Conservation (phyloP, 2,113 vertebrate genomes). For the Sinosuthora webbiana region DNA sequence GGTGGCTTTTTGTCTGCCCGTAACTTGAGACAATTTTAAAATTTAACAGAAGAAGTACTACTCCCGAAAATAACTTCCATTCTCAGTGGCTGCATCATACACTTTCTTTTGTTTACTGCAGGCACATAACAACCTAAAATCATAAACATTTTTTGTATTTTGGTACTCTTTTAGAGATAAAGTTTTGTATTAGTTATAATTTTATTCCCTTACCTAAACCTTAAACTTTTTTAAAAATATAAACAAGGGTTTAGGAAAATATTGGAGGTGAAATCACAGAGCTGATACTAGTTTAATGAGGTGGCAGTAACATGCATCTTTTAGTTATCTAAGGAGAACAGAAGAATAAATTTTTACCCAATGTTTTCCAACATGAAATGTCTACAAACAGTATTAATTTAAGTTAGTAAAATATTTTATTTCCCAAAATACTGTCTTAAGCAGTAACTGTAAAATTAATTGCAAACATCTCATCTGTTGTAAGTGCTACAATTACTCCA, state of each 20-base stretch:
- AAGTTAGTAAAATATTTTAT: conserved; percentile 25
- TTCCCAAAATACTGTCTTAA: conserved; percentile 14
- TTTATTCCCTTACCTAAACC: neutral
- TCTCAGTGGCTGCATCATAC: neutral
- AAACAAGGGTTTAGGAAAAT: neutral
- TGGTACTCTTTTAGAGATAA: neutral
- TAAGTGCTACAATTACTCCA: neutral
- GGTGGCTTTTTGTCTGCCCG: neutral
- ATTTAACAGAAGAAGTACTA: neutral
- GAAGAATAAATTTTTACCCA: neutral
- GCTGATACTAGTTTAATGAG: neutral
- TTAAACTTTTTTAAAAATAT: neutral
- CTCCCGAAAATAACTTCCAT: neutral
- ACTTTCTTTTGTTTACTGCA: neutral
- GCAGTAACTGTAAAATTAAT: conserved; percentile 29
- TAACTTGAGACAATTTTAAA: neutral
- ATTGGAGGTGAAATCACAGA: neutral
- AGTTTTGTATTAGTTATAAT: neutral
- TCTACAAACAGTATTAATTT: neutral
- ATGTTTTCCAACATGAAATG: neutral
- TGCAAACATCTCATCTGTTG: conserved; percentile 15
- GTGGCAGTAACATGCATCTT: neutral
- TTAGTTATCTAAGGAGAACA: neutral
- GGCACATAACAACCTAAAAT: neutral
- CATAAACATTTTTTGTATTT: neutral